phyloP scores from a whole-genome alignment of 2,888 invertebrate genomes.

The Amiota mariae region DNA sequence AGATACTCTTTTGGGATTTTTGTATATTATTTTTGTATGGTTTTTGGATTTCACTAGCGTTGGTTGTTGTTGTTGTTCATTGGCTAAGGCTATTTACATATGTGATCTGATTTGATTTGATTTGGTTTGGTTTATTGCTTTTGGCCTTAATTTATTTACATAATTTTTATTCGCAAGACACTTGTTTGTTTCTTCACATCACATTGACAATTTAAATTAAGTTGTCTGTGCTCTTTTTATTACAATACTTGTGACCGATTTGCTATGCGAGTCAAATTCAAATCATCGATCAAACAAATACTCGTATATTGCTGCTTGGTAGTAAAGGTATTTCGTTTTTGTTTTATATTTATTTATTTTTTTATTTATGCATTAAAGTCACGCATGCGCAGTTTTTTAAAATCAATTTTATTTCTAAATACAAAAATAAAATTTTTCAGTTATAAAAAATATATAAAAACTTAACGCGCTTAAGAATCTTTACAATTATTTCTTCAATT shows the following conservation, averaged over 20 bases:
- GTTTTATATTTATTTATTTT: neutral
- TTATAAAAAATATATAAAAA: no score
- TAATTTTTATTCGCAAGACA: neutral
- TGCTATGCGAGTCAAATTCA: constrained; percentile 2
- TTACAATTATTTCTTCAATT: no score
- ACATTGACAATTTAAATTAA: constrained; percentile 6
- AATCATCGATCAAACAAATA: constrained; percentile 33
- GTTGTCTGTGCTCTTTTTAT: neutral
- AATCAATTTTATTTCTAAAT: no score
- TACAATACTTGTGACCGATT: neutral
- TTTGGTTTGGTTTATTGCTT: constrained; percentile 1
- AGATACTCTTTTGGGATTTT: neutral
- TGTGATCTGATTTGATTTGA: neutral
- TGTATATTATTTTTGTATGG: neutral
- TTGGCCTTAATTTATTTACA: constrained; percentile 6
- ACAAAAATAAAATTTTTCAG: no score
- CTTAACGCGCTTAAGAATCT: no score
- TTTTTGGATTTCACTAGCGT: neutral
- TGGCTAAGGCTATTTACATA: constrained; percentile 23
- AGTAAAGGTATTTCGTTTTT: constrained; percentile 3
- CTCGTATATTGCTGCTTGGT: neutral
- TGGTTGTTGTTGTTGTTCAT: no score
- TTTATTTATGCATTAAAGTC: neutral
- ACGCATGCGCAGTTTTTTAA: constrained; percentile 18
- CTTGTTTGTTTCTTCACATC: neutral